A percentile compares a stretch with the other conserved stretches of the same genome.
phyloP scores from a whole-genome alignment of 2,797 vertebrate species.

The Mormyrus hasselquistii region DNA sequence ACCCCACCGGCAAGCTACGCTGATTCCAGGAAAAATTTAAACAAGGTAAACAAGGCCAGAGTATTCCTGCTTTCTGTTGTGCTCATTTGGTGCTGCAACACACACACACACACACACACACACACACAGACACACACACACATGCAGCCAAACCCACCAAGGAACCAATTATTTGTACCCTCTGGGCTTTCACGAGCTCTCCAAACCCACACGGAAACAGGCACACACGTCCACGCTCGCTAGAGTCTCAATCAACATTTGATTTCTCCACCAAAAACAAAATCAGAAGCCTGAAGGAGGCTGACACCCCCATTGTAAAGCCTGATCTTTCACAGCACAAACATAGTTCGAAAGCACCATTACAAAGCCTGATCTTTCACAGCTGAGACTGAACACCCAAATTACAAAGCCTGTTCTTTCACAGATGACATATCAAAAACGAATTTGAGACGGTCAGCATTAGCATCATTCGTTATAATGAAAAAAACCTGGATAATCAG shows the following conservation, averaged over 20 bases:
- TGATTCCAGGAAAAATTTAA: not conserved
- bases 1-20: not conserved
- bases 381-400: not conserved
- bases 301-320: not conserved
- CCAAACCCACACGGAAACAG: not conserved
- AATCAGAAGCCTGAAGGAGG: not conserved
- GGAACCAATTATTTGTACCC: slow-evolving; percentile 11
- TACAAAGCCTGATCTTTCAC: not conserved
- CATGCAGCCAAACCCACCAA: not conserved
- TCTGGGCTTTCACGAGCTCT: not conserved
- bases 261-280: not conserved
- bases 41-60: not conserved
- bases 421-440: not conserved
- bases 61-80: not conserved
- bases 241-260: not conserved
- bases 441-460: not conserved
- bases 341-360: not conserved
- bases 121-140: not conserved
- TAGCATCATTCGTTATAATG: not conserved
- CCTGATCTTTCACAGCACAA: not conserved
- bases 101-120: not conserved
- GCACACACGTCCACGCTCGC: not conserved
- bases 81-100: not conserved
- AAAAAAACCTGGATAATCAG: not conserved
- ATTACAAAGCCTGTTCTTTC: not conserved